phyloP scores from a whole-genome alignment of 2,113 vertebrate species.

The Bujurquina vittata region DNA sequence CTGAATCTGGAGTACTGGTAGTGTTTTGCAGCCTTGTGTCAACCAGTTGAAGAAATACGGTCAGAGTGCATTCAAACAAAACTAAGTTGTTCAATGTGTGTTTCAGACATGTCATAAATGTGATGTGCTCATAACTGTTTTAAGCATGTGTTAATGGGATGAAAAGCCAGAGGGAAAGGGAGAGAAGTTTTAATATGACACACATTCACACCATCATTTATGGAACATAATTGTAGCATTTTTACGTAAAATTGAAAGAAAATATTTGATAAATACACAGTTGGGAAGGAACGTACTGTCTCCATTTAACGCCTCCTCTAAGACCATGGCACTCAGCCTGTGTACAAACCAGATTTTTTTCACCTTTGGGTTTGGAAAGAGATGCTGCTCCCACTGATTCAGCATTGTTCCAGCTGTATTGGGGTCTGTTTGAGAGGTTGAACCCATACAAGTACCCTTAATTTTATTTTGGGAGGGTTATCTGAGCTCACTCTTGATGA shows the following conservation, averaged over 20 bases:
- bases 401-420: background rate
- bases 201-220: background rate
- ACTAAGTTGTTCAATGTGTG: background rate
- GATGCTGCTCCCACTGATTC: background rate
- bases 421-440: background rate
- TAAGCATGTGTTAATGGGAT: background rate
- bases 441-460: background rate
- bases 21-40: background rate
- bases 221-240: background rate
- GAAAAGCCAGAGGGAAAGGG: background rate
- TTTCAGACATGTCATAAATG: background rate
- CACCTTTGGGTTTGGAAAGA: background rate
- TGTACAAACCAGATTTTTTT: background rate
- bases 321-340: background rate
- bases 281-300: too few relatives aligned
- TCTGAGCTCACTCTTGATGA: background rate
- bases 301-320: background rate
- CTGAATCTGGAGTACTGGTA: background rate
- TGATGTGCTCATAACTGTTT: background rate
- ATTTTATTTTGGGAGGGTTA: background rate
- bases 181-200: background rate
- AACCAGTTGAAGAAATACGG: background rate
- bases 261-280: background rate
- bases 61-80: background rate
- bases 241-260: background rate